These are phyloP conservation scores for Pentalonia nigronervosa DNA, from an alignment of 1,140 invertebrate genomes.

Conservation along the genomic window DNA sequence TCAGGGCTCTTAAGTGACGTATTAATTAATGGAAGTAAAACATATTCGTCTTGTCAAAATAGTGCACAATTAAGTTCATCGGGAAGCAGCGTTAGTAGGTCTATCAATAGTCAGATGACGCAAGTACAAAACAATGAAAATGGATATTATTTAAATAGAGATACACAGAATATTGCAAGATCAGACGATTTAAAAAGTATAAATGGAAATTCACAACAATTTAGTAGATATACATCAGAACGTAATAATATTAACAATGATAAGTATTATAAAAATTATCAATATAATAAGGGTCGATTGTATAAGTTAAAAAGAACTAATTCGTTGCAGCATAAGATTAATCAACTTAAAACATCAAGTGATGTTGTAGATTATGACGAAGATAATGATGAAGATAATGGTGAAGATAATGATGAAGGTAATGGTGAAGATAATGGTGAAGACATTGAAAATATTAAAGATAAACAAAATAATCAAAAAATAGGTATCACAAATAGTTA, in stretches of 20 bases:
- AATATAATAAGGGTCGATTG: not conserved
- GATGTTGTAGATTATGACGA: not conserved
- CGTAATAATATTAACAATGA: not conserved
- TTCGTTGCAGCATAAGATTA: not conserved
- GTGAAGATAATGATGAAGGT: not conserved
- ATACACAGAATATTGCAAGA: not conserved
- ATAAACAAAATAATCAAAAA: not conserved
- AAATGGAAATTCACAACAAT: not conserved
- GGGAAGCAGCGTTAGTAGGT: not conserved
- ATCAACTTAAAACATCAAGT: not conserved
- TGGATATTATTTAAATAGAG: not conserved
- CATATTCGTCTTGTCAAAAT: not conserved
- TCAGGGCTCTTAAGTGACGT: not conserved
- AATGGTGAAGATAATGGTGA: not conserved
- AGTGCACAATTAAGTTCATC: not conserved
- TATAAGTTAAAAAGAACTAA: not conserved
- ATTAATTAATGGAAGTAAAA: not conserved
- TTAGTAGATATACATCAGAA: not conserved
- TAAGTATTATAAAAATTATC: not conserved
- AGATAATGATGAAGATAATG: too few relatives aligned
- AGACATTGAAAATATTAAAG: not conserved
- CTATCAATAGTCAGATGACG: not conserved
- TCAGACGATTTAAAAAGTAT: not conserved
- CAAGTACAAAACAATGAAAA: not conserved
- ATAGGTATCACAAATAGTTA: not conserved